Evolutionary conservation across 2,888 invertebrate genomes (phyloP).

Genomic region (Beris morrisii): DNA sequence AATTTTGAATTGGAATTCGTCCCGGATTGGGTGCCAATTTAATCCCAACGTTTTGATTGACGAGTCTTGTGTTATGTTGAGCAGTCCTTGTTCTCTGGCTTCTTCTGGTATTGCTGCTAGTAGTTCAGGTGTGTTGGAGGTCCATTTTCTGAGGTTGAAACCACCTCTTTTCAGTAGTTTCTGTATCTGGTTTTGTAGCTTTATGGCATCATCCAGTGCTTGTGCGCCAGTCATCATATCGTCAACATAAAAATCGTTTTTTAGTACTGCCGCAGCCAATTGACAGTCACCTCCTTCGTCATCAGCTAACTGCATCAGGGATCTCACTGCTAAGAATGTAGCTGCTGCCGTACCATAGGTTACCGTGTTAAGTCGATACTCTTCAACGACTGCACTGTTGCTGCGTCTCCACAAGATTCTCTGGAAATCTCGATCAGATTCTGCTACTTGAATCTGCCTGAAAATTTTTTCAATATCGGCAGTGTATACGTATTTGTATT

Average conservation of each 20-base stretch:
- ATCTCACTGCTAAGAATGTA: conserved; percentile 6
- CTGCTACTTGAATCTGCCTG: conserved; percentile 12
- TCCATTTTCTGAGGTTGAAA: conserved; percentile 39
- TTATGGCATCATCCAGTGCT: conserved; percentile 32
- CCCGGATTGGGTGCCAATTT: conserved; percentile 9
- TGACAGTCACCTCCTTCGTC: conserved; percentile 1
- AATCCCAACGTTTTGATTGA: conserved; percentile 18
- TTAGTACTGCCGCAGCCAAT: neutral
- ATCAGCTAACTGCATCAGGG: neutral
- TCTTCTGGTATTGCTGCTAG: conserved; percentile 26
- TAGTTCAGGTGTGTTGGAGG: conserved; percentile 32
- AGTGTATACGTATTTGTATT: conserved; percentile 38
- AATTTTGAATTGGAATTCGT: conserved; percentile 7
- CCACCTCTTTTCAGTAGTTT: conserved; percentile 25
- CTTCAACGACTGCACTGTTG: neutral
- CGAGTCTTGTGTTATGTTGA: neutral
- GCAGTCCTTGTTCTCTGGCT: conserved; percentile 9
- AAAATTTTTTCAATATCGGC: conserved; percentile 31
- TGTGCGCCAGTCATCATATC: conserved; percentile 40
- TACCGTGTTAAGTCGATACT: conserved; percentile 18
- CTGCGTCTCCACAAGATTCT: conserved; percentile 17
- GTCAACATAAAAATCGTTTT: conserved; percentile 40
- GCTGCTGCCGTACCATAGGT: conserved; percentile 20
- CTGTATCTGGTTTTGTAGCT: conserved; percentile 32
- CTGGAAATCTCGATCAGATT: conserved; percentile 16